Evolutionary conservation across 2,888 invertebrate genomes (phyloP).

Genomic region (Cordylochernes scorpioides): DNA sequence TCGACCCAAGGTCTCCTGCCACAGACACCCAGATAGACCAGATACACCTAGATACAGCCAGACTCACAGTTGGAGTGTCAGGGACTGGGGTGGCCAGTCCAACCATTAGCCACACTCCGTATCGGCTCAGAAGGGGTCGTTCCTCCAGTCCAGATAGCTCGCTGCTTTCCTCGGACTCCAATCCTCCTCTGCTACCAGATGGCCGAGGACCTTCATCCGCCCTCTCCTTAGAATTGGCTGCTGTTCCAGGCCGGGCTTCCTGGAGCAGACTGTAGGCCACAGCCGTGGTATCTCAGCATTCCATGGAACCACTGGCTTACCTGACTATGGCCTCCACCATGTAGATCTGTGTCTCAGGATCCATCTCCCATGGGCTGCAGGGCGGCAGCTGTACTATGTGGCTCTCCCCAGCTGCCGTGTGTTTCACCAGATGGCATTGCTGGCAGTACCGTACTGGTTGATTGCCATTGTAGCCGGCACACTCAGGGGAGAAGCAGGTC

Average conservation of each 20-base stretch:
- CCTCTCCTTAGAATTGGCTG: slow-evolving; percentile 27
- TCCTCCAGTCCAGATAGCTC: slow-evolving; percentile 39
- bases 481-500: slow-evolving; percentile 87
- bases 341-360: slow-evolving; percentile 66
- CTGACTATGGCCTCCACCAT: slow-evolving; percentile 80
- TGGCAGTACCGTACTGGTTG: slow-evolving; percentile 79
- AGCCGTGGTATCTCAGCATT: too few species aligned
- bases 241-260: slow-evolving; percentile 56
- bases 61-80: slow-evolving; percentile 23
- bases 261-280: slow-evolving; percentile 36
- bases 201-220: slow-evolving; percentile 7
- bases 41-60: too few species aligned
- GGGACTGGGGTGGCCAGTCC: slow-evolving; percentile 39
- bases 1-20: slow-evolving; percentile 40
- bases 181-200: slow-evolving; percentile 5
- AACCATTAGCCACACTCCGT: slow-evolving; percentile 89
- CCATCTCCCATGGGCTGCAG: slow-evolving; percentile 64
- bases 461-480: slow-evolving; percentile 82
- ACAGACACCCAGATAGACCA: slow-evolving; percentile 1
- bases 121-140: slow-evolving; percentile 61
- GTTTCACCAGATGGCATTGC: slow-evolving; percentile 63
- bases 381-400: slow-evolving; percentile 70
- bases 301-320: slow-evolving; percentile 26
- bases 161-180: slow-evolving; percentile 9
- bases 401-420: slow-evolving; percentile 40